These are phyloP conservation scores for Pelecanus crispus DNA, from an alignment of 2,113 vertebrate species.

Conservation along the genomic window DNA sequence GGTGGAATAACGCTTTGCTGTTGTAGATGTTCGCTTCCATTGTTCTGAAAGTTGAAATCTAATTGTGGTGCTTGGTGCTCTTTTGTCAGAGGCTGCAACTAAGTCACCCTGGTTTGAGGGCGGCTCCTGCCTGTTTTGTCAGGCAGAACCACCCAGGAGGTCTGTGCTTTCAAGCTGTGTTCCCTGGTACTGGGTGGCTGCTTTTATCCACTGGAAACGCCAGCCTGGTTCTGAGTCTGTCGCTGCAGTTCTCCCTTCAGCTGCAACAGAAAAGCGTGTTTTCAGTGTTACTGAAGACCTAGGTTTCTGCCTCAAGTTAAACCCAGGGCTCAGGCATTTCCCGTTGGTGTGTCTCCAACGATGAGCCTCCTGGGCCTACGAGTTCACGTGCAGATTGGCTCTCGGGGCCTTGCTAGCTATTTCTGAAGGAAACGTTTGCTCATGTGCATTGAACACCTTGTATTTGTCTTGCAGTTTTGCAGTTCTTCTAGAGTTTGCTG, in stretches of 20 bases:
- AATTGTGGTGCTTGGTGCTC: not conserved
- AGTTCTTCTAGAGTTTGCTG: conserved; percentile 92
- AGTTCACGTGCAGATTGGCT: not conserved
- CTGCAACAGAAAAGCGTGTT: not conserved
- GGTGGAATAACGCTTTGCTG: not conserved
- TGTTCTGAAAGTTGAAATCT: not conserved
- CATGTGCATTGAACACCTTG: accelerated
- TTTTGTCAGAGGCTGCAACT: not conserved
- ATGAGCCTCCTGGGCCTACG: accelerated
- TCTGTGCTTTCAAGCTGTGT: not conserved
- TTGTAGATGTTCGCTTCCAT: not conserved
- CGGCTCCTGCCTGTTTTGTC: not conserved
- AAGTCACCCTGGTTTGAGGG: not conserved
- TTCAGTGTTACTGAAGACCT: not conserved
- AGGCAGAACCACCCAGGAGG: not conserved
- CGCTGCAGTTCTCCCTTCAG: not conserved
- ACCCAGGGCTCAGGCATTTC: not conserved
- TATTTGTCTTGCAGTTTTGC: conserved; percentile 76
- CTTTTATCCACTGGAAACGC: not conserved
- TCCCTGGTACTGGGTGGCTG: not conserved
- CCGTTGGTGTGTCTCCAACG: not conserved
- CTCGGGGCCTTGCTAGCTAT: accelerated
- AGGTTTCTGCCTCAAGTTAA: not conserved
- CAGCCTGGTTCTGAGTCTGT: not conserved
- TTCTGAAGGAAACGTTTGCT: not conserved